Evolutionary conservation across 2,888 invertebrate species (phyloP), one percentile per base, ranked within the genome.

Genomic region (Drosophila birchii): DNA sequence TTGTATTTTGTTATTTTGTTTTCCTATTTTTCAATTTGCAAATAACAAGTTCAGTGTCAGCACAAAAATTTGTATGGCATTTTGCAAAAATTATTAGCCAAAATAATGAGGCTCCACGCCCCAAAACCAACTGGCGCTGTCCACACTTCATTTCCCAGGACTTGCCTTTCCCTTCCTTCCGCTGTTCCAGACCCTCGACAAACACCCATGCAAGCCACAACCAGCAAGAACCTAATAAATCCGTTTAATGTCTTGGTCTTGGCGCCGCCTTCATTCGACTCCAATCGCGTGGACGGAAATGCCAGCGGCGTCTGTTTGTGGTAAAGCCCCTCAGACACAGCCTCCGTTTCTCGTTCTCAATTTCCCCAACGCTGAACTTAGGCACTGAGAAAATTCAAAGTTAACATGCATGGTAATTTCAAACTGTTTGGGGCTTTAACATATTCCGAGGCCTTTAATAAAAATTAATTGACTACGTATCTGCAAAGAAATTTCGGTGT

Each of bases 161-260:
- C 53, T 55, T 59, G 54, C 43, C 66, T 67, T 45, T 56, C 61
- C 34, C 44, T 38, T 20, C 41, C 39, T 18, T 18, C 41, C 41
- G 23, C 11, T 41, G 29, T 23, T 38, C 5, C 29, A 36, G n/a
- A 18, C 51, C 26, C 18, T 20, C 18, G 11, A 5, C 58, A 18
- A 6, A 14, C 34, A 8, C 20, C 11, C 36, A 12, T 34, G 23
- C 9, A 53, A 54, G 32, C 64, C 43, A 44, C 32, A 64, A 26
- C 66, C 57, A 78, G 78, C 75, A 88, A 80, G 86, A 88, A 84
- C 80, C 86, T 86, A 86, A 86, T 86, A 86, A 86, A 86, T 86
- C 81, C 80, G 72, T 86, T 86, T 86, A 81, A 88, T 88, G 81
- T 88, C 78, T 75, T 83, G 74, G 56, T 64, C 70, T 51, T 86